Evolutionary conservation across 1,140 invertebrate genomes (phyloP).

Genomic region (Nixonia krombeini): DNA sequence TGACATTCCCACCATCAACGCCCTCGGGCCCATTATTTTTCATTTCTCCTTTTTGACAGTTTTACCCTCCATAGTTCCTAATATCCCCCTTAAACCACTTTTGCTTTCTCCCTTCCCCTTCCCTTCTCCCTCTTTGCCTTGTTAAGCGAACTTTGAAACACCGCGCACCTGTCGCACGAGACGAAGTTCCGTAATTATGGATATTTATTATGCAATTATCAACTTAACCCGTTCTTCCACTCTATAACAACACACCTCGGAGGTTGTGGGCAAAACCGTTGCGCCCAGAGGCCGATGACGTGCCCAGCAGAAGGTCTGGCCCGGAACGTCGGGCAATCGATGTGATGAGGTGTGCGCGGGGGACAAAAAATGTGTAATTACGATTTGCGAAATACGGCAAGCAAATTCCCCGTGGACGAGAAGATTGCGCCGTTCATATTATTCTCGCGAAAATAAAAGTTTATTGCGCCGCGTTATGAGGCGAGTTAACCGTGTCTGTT

Average conservation of each 20-base stretch:
- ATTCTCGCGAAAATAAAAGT: constrained; percentile 1
- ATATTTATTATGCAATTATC: constrained; percentile 22
- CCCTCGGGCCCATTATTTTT: too few species aligned
- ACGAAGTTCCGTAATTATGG: constrained; percentile 18
- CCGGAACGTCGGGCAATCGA: too few species aligned
- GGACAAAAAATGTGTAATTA: constrained; percentile 8
- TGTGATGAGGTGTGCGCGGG: too few species aligned
- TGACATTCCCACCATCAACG: too few species aligned
- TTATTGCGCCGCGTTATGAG: constrained; percentile 4
- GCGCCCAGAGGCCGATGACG: too few species aligned
- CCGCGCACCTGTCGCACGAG: not conserved
- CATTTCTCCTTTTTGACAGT: too few species aligned
- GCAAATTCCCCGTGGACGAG: constrained; percentile 3
- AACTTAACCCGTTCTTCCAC: constrained; percentile 6
- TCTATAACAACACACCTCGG: not conserved
- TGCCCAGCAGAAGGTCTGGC: too few species aligned
- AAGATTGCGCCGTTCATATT: constrained; percentile 5
- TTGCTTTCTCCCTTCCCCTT: not conserved
- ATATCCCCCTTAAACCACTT: too few species aligned
- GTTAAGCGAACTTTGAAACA: constrained; percentile 6
- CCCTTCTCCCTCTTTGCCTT: constrained; percentile 1
- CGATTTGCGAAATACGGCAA: constrained; percentile 1
- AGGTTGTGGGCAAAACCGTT: too few species aligned
- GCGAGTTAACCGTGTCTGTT: constrained; percentile 1
- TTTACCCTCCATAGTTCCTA: too few species aligned